Evolutionary conservation across 2,797 vertebrate species (phyloP).

Genomic region (Sebastiscus tertius): DNA sequence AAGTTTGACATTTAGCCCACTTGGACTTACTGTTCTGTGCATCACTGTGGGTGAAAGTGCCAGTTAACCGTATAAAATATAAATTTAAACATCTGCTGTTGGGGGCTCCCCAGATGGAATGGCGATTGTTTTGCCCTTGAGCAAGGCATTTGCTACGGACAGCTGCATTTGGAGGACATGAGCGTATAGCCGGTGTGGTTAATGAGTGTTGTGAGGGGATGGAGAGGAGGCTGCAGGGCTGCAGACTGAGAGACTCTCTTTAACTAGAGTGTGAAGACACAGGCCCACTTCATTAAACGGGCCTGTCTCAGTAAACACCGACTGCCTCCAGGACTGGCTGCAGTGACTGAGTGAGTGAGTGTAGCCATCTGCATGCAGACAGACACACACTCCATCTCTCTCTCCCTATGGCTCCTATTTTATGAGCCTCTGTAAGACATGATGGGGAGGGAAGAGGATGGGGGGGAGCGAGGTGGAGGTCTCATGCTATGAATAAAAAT

Average conservation of each 20-base stretch:
- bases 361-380: constrained; percentile 48
- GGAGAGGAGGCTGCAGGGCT: constrained; percentile 42
- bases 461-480: not conserved
- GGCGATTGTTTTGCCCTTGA: constrained; percentile 45
- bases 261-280: constrained; percentile 66
- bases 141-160: constrained; percentile 61
- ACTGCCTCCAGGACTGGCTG: constrained; percentile 57
- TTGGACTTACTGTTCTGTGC: not conserved
- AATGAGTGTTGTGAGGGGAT: constrained; percentile 48
- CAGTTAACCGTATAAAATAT: constrained; percentile 9
- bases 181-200: constrained; percentile 29
- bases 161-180: constrained; percentile 47
- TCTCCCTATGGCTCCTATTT: constrained; percentile 34
- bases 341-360: constrained; percentile 24
- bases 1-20: not conserved
- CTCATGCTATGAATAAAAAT: constrained; percentile 56
- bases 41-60: not conserved
- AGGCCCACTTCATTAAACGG: constrained; percentile 68
- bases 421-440: constrained; percentile 26
- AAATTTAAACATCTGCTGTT: constrained; percentile 36
- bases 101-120: constrained; percentile 24
- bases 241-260: constrained; percentile 47
- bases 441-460: not conserved
- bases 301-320: constrained; percentile 52
- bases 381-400: not conserved